Conservation (phyloP, 1,140 invertebrate species). For the Littorina saxatilis region DNA sequence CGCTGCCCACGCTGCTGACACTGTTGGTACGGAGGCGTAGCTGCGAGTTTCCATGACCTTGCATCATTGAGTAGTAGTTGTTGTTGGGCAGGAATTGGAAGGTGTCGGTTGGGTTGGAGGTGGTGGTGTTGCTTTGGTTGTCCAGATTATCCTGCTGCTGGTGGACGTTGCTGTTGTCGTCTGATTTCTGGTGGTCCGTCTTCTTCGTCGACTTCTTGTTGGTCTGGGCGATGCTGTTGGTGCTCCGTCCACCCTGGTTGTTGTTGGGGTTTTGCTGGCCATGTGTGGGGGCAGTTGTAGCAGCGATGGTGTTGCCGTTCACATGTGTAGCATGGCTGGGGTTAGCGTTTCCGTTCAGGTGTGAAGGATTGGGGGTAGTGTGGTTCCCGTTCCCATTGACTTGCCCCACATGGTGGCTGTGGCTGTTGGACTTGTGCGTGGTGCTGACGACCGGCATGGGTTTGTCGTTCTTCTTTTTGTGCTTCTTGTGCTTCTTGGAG, state of each 20-base stretch:
- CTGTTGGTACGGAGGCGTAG: conserved; percentile 83
- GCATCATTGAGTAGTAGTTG: conserved; percentile 82
- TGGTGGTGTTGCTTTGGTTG: not conserved
- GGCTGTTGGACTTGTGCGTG: conserved; percentile 49
- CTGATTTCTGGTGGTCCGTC: not conserved
- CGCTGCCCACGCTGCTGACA: conserved; percentile 81
- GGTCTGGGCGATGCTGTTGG: not conserved
- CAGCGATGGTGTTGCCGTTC: conserved; percentile 21
- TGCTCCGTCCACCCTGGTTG: conserved; percentile 19
- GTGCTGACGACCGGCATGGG: conserved; percentile 75
- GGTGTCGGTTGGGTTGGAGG: not conserved
- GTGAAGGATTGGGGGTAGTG: not conserved
- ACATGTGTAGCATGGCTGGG: too few species aligned
- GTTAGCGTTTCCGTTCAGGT: conserved; percentile 37
- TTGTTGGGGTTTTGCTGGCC: conserved; percentile 54
- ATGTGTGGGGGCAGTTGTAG: conserved; percentile 51
- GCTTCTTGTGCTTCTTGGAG: conserved; percentile 75
- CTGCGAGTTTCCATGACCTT: conserved; percentile 46
- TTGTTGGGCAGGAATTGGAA: conserved; percentile 58
- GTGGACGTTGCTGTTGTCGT: conserved; percentile 45
- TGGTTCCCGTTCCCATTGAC: not conserved
- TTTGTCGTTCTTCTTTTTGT: conserved; percentile 79
- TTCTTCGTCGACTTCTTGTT: conserved; percentile 15
- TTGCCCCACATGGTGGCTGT: conserved; percentile 13
- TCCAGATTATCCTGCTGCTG: conserved; percentile 22